A percentile compares a stretch with the other conserved stretches of the same genome.
phyloP scores from a whole-genome alignment of 2,888 invertebrate genomes.

The Tetranychus piercei region DNA sequence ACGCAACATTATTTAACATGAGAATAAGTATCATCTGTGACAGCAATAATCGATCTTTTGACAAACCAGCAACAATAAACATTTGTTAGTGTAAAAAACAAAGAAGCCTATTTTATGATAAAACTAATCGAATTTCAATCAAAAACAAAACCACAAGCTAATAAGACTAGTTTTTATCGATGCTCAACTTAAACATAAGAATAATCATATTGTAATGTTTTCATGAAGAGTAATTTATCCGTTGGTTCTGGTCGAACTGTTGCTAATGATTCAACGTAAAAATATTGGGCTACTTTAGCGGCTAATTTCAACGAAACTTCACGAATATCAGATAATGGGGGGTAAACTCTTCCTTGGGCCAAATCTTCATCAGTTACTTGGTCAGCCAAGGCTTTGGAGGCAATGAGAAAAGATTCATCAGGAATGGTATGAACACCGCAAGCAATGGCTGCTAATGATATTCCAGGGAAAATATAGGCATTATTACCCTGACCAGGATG shows the following conservation, averaged over 20 bases:
- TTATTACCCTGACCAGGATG: slow-evolving; percentile 93
- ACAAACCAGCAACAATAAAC: too few species aligned
- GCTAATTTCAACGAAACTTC: slow-evolving; percentile 75
- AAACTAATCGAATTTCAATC: too few species aligned
- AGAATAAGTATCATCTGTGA: too few species aligned
- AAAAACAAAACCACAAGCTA: too few species aligned
- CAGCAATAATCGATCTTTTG: too few species aligned
- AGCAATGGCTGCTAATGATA: slow-evolving; percentile 74
- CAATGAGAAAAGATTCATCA: slow-evolving; percentile 78
- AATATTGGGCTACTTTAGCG: slow-evolving; percentile 54
- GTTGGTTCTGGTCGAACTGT: slow-evolving; percentile 39
- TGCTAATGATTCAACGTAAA: slow-evolving; percentile 46
- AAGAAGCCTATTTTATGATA: too few species aligned
- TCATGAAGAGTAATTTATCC: slow-evolving; percentile 38
- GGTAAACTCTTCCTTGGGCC: slow-evolving; percentile 69
- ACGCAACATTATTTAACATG: too few species aligned
- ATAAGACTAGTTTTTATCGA: too few species aligned
- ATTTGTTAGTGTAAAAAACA: too few species aligned
- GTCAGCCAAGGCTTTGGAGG: slow-evolving; percentile 69
- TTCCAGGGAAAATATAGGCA: slow-evolving; percentile 90
- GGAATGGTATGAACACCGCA: slow-evolving; percentile 71
- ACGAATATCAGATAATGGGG: slow-evolving; percentile 62
- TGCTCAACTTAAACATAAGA: slow-evolving; percentile 23
- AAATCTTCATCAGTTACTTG: slow-evolving; percentile 63
- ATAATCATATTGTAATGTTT: slow-evolving; percentile 34